Percentiles rank a stretch among this genome's conserved stretches.
These are phyloP conservation scores for Chaetophractus vellerosus DNA, from an alignment of 2,797 vertebrate species.

Conservation along the genomic window DNA sequence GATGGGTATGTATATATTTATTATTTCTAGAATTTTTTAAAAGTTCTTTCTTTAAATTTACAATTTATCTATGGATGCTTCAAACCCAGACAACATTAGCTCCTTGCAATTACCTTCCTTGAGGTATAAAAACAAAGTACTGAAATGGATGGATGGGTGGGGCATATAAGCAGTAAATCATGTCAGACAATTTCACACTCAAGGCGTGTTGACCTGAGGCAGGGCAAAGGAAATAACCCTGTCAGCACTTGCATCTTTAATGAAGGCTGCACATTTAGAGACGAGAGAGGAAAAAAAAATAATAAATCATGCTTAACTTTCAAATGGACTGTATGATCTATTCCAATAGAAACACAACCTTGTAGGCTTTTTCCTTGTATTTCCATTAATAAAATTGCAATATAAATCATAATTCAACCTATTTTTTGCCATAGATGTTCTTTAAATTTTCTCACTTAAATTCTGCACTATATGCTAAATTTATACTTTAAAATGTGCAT, in stretches of 20 bases:
- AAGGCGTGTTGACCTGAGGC: conserved; percentile 71
- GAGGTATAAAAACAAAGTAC: background rate
- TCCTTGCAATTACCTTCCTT: background rate
- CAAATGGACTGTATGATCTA: conserved; percentile 56
- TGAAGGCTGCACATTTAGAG: conserved; percentile 61
- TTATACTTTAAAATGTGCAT: background rate
- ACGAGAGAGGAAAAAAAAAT: background rate
- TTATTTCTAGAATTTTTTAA: background rate
- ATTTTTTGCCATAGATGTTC: background rate
- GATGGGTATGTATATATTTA: background rate
- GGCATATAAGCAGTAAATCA: conserved; percentile 63
- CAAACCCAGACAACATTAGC: background rate
- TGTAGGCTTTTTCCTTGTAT: background rate
- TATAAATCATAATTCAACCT: background rate
- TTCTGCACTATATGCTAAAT: background rate
- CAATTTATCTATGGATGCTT: background rate
- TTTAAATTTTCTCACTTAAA: background rate
- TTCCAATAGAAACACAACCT: conserved; percentile 51
- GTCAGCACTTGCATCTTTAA: conserved; percentile 74
- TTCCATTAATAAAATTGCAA: conserved; percentile 3
- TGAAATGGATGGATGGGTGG: background rate
- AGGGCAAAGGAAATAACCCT: conserved; percentile 73
- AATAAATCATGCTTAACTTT: conserved; percentile 75
- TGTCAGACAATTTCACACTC: conserved; percentile 68
- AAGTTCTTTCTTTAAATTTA: background rate